Conservation (phyloP, 2,888 invertebrate genomes). For the Hartigia nigra region DNA sequence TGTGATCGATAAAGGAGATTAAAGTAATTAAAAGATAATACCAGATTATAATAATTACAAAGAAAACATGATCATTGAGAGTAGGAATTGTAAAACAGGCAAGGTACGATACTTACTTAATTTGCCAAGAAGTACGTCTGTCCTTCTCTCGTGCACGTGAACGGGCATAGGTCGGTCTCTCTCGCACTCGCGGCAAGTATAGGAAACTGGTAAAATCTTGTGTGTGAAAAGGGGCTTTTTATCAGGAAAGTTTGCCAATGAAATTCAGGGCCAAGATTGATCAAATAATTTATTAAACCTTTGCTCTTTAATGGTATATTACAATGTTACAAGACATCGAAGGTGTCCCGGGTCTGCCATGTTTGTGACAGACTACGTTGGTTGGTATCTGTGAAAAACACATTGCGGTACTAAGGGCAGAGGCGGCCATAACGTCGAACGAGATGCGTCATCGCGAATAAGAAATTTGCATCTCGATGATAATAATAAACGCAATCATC, state of each 20-base stretch:
- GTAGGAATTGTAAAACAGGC: not conserved
- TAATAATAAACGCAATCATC: no score
- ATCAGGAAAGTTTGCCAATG: not conserved
- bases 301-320: conserved; percentile 43
- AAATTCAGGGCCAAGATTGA: conserved; percentile 34
- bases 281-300: conserved; percentile 57
- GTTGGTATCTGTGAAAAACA: conserved; percentile 45
- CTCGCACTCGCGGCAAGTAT: not conserved
- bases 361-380: conserved; percentile 31
- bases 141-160: not conserved
- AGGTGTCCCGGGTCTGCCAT: conserved; percentile 22
- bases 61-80: not conserved
- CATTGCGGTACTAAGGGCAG: conserved; percentile 43
- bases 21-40: not conserved
- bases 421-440: conserved; percentile 17
- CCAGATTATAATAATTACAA: no score
- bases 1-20: not conserved
- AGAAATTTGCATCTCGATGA: no score
- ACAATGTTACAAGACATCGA: conserved; percentile 49
- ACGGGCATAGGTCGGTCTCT: not conserved
- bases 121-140: not conserved
- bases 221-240: not conserved
- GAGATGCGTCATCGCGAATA: not conserved
- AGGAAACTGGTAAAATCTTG: not conserved
- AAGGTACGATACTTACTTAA: not conserved